A percentile compares a stretch with the other conserved stretches of the same genome.
Conservation (phyloP, 2,888 invertebrate species). For the Macrophya alboannulata region DNA sequence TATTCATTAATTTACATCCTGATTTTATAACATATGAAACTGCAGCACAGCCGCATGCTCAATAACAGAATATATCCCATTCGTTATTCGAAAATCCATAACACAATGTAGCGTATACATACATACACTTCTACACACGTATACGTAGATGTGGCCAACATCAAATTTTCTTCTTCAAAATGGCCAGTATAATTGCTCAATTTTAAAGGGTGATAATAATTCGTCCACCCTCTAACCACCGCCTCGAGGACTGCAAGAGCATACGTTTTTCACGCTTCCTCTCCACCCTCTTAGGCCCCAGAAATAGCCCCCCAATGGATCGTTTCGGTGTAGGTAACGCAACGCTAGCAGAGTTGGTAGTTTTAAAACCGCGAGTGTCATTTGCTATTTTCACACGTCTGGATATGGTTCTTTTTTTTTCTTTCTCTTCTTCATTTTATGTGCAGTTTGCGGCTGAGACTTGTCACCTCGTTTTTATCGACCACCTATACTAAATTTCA, state of each 20-base stretch:
- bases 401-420: neutral
- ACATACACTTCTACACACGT: too few species aligned
- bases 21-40: slow-evolving; percentile 1
- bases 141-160: neutral
- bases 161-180: neutral
- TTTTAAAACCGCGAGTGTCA: slow-evolving; percentile 33
- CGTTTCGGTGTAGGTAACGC: slow-evolving; percentile 51
- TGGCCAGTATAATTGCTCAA: neutral
- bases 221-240: neutral
- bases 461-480: neutral
- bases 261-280: slow-evolving; percentile 29
- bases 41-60: neutral
- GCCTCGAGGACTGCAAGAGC: slow-evolving; percentile 7
- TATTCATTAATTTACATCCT: neutral
- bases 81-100: neutral
- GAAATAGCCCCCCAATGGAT: slow-evolving; percentile 47
- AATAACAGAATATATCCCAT: neutral
- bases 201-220: neutral
- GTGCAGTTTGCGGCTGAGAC: neutral
- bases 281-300: slow-evolving; percentile 30
- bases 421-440: neutral
- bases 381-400: slow-evolving; percentile 25
- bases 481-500: neutral
- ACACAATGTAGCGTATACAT: too few species aligned
- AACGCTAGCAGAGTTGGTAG: slow-evolving; percentile 35